Evolutionary conservation across 2,797 vertebrate genomes (phyloP).

Genomic region (Onychomys arenicola): DNA sequence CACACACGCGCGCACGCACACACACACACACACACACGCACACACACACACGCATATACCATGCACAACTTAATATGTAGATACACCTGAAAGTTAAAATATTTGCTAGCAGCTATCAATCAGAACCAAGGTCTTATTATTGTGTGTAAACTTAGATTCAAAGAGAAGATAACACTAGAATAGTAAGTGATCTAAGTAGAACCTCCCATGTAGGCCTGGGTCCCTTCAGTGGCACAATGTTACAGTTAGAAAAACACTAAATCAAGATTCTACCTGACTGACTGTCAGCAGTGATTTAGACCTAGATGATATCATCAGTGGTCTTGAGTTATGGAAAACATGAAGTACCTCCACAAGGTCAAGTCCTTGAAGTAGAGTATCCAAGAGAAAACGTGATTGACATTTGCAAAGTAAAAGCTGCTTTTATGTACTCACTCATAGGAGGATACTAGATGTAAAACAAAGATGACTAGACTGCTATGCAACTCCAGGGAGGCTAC

Average conservation of each 20-base stretch:
- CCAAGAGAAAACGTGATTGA: conserved; percentile 56
- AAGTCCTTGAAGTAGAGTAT: conserved; percentile 11
- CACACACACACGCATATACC: background rate
- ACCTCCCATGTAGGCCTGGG: background rate
- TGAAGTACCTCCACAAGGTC: conserved; percentile 45
- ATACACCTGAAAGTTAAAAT: conserved; percentile 33
- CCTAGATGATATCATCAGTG: background rate
- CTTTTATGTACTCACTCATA: no score
- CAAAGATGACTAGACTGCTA: no score
- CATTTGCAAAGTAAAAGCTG: conserved; percentile 31
- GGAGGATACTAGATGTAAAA: no score
- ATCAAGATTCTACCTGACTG: background rate
- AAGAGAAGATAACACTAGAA: background rate
- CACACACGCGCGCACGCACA: no score
- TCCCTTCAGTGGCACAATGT: background rate
- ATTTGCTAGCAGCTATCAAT: conserved; percentile 32
- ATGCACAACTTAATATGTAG: conserved; percentile 2
- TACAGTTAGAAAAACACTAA: background rate
- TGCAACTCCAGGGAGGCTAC: no score
- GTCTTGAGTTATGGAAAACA: conserved; percentile 48
- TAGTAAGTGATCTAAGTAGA: background rate
- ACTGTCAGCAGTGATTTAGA: conserved; percentile 37
- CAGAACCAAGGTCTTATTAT: conserved; percentile 43
- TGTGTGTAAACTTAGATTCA: conserved; percentile 31
- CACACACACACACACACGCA: background rate